A percentile compares a stretch with the other conserved stretches of the same genome.
Conservation (phyloP, 2,888 invertebrate genomes). For the Tinea pellionella region DNA sequence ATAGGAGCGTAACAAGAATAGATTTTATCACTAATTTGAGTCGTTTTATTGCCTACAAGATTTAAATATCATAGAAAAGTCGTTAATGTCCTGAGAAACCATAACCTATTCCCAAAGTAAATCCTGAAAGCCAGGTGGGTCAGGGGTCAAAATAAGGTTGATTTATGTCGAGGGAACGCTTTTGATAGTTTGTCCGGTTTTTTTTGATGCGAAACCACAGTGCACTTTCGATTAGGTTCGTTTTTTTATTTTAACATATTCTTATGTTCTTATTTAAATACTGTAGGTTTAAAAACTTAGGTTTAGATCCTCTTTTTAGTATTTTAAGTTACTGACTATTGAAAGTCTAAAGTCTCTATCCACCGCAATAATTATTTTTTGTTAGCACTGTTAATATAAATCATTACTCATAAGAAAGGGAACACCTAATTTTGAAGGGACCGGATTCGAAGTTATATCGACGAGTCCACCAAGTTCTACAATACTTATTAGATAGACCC, state of each 20-base stretch:
- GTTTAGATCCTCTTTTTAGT: too few relatives aligned
- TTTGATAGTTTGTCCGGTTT: background rate
- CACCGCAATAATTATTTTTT: background rate
- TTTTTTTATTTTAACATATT: background rate
- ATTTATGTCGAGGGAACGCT: slow-evolving; percentile 29
- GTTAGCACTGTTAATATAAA: background rate
- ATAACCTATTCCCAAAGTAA: slow-evolving; percentile 17
- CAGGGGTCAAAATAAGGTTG: slow-evolving; percentile 48
- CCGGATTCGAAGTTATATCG: background rate
- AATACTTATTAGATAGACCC: background rate
- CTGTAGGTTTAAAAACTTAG: too few relatives aligned
- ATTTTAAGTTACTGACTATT: too few relatives aligned
- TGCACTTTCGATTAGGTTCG: background rate
- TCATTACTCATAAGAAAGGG: background rate
- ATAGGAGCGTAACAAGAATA: background rate
- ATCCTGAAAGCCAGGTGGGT: slow-evolving; percentile 34
- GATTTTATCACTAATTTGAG: background rate
- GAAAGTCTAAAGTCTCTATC: too few relatives aligned
- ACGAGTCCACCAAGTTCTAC: background rate
- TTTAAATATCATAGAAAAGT: slow-evolving; percentile 36
- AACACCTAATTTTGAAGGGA: background rate
- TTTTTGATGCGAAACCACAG: background rate
- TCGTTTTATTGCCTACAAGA: slow-evolving; percentile 16
- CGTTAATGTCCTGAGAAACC: slow-evolving; percentile 34
- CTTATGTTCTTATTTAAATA: too few relatives aligned